Percentiles rank a stretch among this genome's conserved stretches.
These are phyloP conservation scores for Schizotus pectinicornis DNA, from an alignment of 2,888 invertebrate genomes.

Conservation along the genomic window DNA sequence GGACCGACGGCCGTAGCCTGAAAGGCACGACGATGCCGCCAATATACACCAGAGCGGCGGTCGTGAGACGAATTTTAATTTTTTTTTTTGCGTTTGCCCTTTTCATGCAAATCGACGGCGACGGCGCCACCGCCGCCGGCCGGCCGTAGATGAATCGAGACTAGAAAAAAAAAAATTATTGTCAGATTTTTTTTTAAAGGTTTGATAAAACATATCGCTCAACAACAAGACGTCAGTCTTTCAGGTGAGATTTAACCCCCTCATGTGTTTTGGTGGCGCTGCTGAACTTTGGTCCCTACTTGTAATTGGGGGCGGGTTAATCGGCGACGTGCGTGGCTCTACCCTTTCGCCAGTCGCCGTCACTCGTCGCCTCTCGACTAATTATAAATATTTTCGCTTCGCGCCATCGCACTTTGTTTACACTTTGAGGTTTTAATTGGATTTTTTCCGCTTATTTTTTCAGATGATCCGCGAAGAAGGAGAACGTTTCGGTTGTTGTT, in stretches of 20 bases:
- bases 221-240: no score
- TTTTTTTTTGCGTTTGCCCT: not conserved
- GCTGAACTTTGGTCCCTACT: no score
- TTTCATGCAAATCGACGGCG: not conserved
- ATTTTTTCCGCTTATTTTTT: slow-evolving; percentile 44
- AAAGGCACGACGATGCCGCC: no score
- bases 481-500: not conserved
- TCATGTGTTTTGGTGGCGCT: no score
- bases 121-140: slow-evolving; percentile 1
- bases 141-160: not conserved
- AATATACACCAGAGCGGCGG: not conserved
- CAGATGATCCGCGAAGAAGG: slow-evolving; percentile 34
- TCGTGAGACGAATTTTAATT: slow-evolving; percentile 2
- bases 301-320: no score
- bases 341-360: not conserved
- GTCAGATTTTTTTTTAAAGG: no score
- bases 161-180: not conserved
- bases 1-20: not conserved
- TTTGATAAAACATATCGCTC: no score
- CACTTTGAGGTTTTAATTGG: slow-evolving; percentile 42
- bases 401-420: slow-evolving; percentile 21
- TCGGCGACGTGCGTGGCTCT: not conserved
- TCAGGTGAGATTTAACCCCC: no score
- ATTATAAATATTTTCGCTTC: slow-evolving; percentile 24
- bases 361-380: not conserved